Percentiles rank a stretch among this genome's conserved stretches.
Evolutionary conservation across 2,113 vertebrate species (phyloP).

Genomic region (Lampris megalopsis): DNA sequence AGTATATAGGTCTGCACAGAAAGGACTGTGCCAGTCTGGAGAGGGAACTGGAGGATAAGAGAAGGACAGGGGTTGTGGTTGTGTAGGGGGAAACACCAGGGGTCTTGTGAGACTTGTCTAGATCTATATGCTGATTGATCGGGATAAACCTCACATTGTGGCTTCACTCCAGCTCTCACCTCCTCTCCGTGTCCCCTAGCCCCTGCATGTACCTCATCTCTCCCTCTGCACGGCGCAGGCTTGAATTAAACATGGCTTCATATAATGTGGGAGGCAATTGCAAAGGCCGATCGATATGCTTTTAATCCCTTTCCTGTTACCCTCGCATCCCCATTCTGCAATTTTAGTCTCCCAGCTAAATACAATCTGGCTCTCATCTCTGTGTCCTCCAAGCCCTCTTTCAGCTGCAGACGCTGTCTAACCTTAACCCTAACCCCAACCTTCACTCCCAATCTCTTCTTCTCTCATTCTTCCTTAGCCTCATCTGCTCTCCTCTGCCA

Average conservation of each 20-base stretch:
- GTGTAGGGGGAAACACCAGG: not conserved
- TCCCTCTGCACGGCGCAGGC: slow-evolving; percentile 35
- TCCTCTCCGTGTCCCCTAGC: not conserved
- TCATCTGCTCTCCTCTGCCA: slow-evolving; percentile 12
- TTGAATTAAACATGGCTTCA: slow-evolving; percentile 81
- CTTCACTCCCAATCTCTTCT: slow-evolving; percentile 20
- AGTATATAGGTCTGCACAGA: not conserved
- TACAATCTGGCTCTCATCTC: slow-evolving; percentile 61
- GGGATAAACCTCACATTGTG: not conserved
- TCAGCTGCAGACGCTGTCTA: slow-evolving; percentile 35
- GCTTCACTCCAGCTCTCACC: slow-evolving; percentile 16
- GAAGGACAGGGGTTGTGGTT: slow-evolving; percentile 20
- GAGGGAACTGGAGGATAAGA: not conserved
- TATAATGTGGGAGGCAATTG: slow-evolving; percentile 72
- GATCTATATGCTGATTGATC: slow-evolving; percentile 1
- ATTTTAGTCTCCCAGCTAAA: slow-evolving; percentile 64
- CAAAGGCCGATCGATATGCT: slow-evolving; percentile 73
- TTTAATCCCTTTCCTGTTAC: slow-evolving; percentile 73
- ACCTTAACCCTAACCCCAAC: slow-evolving; percentile 32
- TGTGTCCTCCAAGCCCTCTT: slow-evolving; percentile 52
- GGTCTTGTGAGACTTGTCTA: not conserved
- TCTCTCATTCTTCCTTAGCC: slow-evolving; percentile 17
- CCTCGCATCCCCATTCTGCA: slow-evolving; percentile 59
- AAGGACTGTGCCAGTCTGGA: not conserved
- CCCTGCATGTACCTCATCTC: slow-evolving; percentile 43